phyloP scores from a whole-genome alignment of 2,888 invertebrate genomes.

The Pardosa pseudoannulata region DNA sequence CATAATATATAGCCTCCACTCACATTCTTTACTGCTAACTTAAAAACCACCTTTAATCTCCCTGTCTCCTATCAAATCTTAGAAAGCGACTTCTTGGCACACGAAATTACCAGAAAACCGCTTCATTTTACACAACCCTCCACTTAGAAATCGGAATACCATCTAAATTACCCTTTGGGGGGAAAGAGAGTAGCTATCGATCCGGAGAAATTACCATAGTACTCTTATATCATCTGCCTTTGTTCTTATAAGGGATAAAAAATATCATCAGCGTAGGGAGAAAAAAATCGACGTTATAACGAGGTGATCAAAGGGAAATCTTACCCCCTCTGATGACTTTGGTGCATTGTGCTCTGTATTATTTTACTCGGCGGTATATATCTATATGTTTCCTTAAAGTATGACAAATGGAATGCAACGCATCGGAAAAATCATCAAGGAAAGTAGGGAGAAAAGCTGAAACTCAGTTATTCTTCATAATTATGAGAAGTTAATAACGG shows the following conservation, averaged over 20 bases:
- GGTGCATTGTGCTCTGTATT: constrained; percentile 35
- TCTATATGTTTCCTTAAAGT: constrained; percentile 60
- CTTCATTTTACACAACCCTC: constrained; percentile 37
- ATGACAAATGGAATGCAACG: constrained; percentile 54
- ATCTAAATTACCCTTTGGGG: constrained; percentile 51
- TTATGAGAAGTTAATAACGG: constrained; percentile 42
- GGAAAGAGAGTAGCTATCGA: constrained; percentile 42
- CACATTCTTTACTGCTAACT: background rate
- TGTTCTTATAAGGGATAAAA: constrained; percentile 59
- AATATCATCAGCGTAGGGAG: constrained; percentile 44
- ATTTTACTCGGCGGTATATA: constrained; percentile 39
- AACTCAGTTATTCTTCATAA: constrained; percentile 33
- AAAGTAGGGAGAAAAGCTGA: background rate
- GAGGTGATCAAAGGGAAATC: constrained; percentile 65
- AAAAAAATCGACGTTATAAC: constrained; percentile 37
- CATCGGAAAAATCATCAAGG: constrained; percentile 65
- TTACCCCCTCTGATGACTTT: constrained; percentile 36
- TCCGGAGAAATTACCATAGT: constrained; percentile 66
- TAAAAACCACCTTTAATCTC: background rate
- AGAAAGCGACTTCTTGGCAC: constrained; percentile 7
- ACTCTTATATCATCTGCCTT: constrained; percentile 58
- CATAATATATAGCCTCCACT: background rate
- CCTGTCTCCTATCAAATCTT: background rate
- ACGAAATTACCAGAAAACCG: constrained; percentile 24
- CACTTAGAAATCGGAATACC: constrained; percentile 51